Base-by-base conservation (phyloP, 30 jellyfish, hydroid and myxozoan species). In the Chrysaora quinquecirrha region DNA sequence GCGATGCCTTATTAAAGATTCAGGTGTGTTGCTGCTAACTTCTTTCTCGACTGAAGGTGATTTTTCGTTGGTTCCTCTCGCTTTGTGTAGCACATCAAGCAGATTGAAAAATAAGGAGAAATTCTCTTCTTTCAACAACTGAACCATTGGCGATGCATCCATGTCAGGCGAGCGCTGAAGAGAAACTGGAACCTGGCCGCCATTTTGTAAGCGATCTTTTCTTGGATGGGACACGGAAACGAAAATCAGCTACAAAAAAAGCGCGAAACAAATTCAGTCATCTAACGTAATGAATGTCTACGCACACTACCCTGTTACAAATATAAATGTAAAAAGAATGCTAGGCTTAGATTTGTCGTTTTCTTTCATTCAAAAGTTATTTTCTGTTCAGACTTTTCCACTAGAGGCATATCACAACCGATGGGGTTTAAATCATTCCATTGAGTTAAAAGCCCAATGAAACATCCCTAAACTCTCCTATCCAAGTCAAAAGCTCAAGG, bases 71-170 rank as follows among this genome's bases (percentile, higher is more conserved):
- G 65, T 30, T 2, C 43, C 2, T 34, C 34, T 47, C 27, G 89
- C 89, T 33, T 87, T 78, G 73, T 95, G 88, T 14, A 95, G 48
- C 11, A 89, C 81, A 69, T 95, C 99, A 6, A 95, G 84, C 60
- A 95, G 75, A 30, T 86, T 62, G 78, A 95, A 95, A 47, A 95
- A 78, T 38, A 66, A 38, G 2, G 83, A 64, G 65, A 95, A 89
- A 52, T 84, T 89, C 25, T 88, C 93, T 14, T 64, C 91, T 12
- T 73, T 80, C 12, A 95, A 85, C 6, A 95, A 81, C 63, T 95
- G 97, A 14, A 89, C 94, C 96, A 89, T 95, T 2, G 97, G 97
- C 11, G 96, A 96, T 22, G 99, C 96, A 20, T 84, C 94, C 89
- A 83, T 79, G 31, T 82, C 85, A 0, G 99, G 99, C 21, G 99